Evolutionary conservation across 35 echinoderm and acorn worm species (phyloP), one percentile per base, ranked within the genome.

Genomic region (Stichopus chloronotus): DNA sequence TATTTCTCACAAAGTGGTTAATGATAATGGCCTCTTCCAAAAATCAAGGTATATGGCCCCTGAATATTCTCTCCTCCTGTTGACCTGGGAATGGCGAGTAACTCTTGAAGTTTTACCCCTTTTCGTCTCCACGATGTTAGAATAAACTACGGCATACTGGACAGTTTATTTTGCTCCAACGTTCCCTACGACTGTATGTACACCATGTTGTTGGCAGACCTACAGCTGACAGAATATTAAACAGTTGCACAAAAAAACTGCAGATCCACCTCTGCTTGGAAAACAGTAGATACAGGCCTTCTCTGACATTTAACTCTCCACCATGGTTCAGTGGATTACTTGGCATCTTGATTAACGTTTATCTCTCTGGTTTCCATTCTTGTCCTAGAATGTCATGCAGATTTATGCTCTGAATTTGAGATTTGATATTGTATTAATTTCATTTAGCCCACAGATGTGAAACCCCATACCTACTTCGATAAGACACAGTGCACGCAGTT

Each of bases 371-470:
- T 20, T 74, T 74, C 17, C 7, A 74, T 74, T 24, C 19, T n/a
- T 74, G 20, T 20, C 69, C 69, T 74, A 74, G 22, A 74, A 74
- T 74, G 7, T 74, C 22, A 74, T 74, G 69, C 69, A 74, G 69
- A 74, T 74, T 74, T 20, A 19, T 74, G 6, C 69, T 7, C 7
- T 19, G 22, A 14, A n/a, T 74, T 74, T 74, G 69, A 19, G 69
- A 74, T 74, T 74, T 74, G 69, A 74, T 74, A 16, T 74, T 74
- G 69, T 74, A 74, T 74, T 74, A 74, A 74, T 74, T 20, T 74
- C 69, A 74, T 16, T 20, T 74, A 74, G 69, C 69, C 69, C 17
- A 74, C 17, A 74, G 69, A 74, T 74, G 69, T 74, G 30, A 43
- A 74, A 74, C 69, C 22, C 22, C 69, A 74, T 74, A 74, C 19